These are phyloP conservation scores for Rhinogobio ventralis DNA, from an alignment of 2,797 vertebrate species.

Conservation along the genomic window DNA sequence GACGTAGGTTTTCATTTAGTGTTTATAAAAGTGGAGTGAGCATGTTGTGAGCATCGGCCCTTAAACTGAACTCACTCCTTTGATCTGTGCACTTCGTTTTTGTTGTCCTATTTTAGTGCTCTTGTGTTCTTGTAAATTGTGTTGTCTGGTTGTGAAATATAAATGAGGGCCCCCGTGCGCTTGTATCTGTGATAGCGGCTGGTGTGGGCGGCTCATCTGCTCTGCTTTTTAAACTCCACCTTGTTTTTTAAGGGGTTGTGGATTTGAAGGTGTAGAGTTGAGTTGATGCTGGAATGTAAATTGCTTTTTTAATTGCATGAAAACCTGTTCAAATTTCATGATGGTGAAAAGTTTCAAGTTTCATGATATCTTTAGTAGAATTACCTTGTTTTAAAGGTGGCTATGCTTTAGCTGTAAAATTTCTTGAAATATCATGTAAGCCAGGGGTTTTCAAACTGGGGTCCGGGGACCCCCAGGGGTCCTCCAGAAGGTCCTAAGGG, in stretches of 20 bases:
- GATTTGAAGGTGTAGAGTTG: slow-evolving; percentile 1
- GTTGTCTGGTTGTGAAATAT: slow-evolving; percentile 54
- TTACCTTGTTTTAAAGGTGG: neutral
- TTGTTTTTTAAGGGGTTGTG: slow-evolving; percentile 40
- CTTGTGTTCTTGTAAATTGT: slow-evolving; percentile 54
- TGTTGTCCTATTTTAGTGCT: slow-evolving; percentile 59
- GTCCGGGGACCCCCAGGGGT: too few species aligned
- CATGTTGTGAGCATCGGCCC: slow-evolving; percentile 47
- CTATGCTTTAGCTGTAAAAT: neutral
- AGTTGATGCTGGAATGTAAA: neutral
- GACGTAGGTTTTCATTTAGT: slow-evolving; percentile 40
- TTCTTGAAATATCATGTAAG: neutral
- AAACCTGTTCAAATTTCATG: neutral
- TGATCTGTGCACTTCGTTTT: slow-evolving; percentile 58
- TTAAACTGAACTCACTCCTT: slow-evolving; percentile 54
- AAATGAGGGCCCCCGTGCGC: slow-evolving; percentile 20
- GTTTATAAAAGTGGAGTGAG: slow-evolving; percentile 48
- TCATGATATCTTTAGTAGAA: neutral
- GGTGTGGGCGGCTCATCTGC: slow-evolving; percentile 40
- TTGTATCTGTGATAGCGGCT: slow-evolving; percentile 34
- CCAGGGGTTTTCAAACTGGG: too few species aligned
- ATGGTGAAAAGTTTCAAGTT: neutral
- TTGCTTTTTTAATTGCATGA: neutral
- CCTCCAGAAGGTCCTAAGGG: too few species aligned
- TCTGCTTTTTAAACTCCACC: slow-evolving; percentile 2